phyloP scores from a whole-genome alignment of 2,113 vertebrate species.

The Notiomystis cincta region DNA sequence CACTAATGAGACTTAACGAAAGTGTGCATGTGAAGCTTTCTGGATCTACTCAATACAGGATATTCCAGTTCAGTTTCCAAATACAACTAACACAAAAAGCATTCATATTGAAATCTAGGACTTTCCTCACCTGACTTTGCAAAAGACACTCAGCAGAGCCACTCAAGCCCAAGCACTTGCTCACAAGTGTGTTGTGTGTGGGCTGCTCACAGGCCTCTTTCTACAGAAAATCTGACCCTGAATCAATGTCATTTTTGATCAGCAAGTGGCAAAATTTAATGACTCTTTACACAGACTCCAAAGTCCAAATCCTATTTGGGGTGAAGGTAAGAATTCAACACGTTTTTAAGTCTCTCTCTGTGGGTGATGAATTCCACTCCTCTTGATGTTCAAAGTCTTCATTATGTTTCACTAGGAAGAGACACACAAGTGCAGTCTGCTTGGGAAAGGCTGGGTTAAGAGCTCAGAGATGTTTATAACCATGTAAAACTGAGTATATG shows the following conservation, averaged over 20 bases:
- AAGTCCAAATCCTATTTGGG: background rate
- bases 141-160: background rate
- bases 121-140: background rate
- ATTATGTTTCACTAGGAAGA: background rate
- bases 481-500: rapidly evolving
- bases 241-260: background rate
- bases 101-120: background rate
- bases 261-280: background rate
- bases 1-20: background rate
- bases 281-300: background rate
- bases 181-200: background rate
- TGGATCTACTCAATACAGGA: background rate
- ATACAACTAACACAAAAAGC: background rate
- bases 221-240: background rate
- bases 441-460: background rate
- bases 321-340: background rate
- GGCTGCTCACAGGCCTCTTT: background rate
- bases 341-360: background rate
- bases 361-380: background rate
- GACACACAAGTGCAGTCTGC: background rate
- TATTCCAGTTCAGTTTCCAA: background rate
- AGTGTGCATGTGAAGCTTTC: background rate
- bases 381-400: background rate
- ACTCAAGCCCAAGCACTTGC: background rate
- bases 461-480: background rate